A percentile compares a stretch with the other conserved stretches of the same genome.
phyloP scores from a whole-genome alignment of 2,797 vertebrate species.

The Leptodactylus fallax region DNA sequence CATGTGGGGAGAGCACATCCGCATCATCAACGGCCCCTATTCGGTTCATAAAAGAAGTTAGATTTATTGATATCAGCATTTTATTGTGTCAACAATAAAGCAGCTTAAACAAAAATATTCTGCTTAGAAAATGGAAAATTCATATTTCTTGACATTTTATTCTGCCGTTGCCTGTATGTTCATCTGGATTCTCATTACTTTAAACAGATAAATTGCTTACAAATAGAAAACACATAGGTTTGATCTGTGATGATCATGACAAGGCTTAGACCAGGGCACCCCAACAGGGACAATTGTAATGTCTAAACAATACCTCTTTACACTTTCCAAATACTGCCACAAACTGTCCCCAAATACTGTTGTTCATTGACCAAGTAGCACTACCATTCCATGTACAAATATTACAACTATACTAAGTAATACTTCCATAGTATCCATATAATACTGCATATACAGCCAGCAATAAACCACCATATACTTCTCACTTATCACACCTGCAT shows the following conservation, averaged over 20 bases:
- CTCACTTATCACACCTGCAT: too few relatives aligned
- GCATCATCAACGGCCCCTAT: neutral
- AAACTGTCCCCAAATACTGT: too few relatives aligned
- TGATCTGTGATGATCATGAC: neutral
- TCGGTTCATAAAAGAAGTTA: neutral
- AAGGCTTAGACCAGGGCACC: neutral
- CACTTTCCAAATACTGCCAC: too few relatives aligned
- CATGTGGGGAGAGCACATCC: neutral
- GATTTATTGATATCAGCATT: constrained; percentile 23
- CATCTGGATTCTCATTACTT: neutral
- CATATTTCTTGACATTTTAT: neutral
- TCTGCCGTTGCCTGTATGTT: neutral
- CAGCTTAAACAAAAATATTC: neutral
- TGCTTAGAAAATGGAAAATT: neutral
- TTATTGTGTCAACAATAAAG: neutral
- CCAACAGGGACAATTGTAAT: neutral
- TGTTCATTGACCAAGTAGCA: too few relatives aligned
- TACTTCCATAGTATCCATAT: neutral
- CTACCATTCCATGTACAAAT: neutral
- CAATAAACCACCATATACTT: too few relatives aligned
- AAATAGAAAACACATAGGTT: neutral
- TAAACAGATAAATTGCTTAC: neutral
- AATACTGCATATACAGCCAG: too few relatives aligned
- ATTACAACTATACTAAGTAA: neutral
- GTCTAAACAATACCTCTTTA: too few relatives aligned